These are phyloP conservation scores for Drosophila pandora DNA, from an alignment of 1,140 invertebrate species.

Conservation along the genomic window DNA sequence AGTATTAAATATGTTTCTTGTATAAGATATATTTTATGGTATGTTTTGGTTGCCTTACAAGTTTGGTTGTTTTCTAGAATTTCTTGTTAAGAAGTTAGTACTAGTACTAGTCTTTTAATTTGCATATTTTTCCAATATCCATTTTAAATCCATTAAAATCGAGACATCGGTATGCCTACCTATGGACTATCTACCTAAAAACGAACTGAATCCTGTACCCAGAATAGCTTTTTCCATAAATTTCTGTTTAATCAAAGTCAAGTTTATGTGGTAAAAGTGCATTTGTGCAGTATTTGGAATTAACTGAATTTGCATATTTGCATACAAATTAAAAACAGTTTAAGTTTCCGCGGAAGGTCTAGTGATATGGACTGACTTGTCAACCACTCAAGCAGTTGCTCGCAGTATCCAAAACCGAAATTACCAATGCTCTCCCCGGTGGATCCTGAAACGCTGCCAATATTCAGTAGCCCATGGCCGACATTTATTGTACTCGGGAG, in stretches of 20 bases:
- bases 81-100: too few species aligned
- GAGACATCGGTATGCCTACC: too few species aligned
- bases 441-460: not conserved
- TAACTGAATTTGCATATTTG: not conserved
- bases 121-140: too few species aligned
- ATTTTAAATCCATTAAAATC: too few species aligned
- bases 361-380: not conserved
- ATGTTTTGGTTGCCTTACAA: too few species aligned
- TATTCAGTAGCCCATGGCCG: not conserved
- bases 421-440: not conserved
- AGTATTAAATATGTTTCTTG: not conserved
- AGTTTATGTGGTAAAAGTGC: not conserved
- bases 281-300: not conserved
- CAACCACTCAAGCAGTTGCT: not conserved
- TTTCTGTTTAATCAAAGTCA: not conserved
- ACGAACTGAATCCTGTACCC: too few species aligned
- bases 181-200: too few species aligned
- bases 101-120: too few species aligned
- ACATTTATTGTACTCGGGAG: conserved; percentile 88
- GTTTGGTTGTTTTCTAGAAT: too few species aligned
- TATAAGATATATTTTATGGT: too few species aligned
- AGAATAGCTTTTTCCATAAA: not conserved
- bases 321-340: not conserved
- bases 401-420: not conserved
- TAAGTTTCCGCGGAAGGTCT: not conserved